Evolutionary conservation across 2,797 vertebrate genomes (phyloP), one percentile per base, ranked within the genome.

Genomic region (Steatocranus sp.): DNA sequence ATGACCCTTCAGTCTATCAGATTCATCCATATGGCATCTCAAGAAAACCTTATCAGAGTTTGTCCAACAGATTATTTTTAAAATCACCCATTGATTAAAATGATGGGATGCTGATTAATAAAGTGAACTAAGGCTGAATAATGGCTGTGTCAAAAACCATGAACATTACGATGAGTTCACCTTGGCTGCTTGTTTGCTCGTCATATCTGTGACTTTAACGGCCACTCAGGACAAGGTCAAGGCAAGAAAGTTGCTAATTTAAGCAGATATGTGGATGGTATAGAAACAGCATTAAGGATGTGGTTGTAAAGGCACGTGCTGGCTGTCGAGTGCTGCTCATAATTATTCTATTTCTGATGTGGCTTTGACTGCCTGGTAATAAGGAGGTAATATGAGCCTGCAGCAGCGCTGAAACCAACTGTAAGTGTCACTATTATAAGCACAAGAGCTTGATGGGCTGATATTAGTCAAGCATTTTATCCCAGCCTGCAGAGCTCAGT

Each of bases 381-480:
- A 48, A 87, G 75, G 79, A 73, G 87, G 85, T 51, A 87, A 89
- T 15, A 18, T 46, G 23, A 70, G 41, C 23, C 15, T 70, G 66
- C 23, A 70, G 53, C 61, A 79, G 86, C 78, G 63, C 77, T 89
- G 74, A 74, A 76, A 50, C 54, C 20, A 2, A 82, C 87, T 86
- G 82, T 87, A 75, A 84, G 87, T 87, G 88, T 83, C 91, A 81
- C 88, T 92, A 93, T 87, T 88, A 89, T 76, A 77, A 50, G 82
- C 79, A 36, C 49, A n/a, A 15, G 30, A 61, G 74, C 73, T 80
- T 75, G 76, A 84, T 83, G 63, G 80, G 25, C 87, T 88, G 84
- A 91, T 85, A 88, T 79, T 43, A 50, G 74, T 51, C 43, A 1
- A 83, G 88, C 49, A 15, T 70, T 49, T 27, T 81, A 5, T 46